A percentile compares a stretch with the other conserved stretches of the same genome.
These are phyloP conservation scores for Pristionchus mayeri DNA, from an alignment of 2,888 invertebrate genomes.

Conservation along the genomic window DNA sequence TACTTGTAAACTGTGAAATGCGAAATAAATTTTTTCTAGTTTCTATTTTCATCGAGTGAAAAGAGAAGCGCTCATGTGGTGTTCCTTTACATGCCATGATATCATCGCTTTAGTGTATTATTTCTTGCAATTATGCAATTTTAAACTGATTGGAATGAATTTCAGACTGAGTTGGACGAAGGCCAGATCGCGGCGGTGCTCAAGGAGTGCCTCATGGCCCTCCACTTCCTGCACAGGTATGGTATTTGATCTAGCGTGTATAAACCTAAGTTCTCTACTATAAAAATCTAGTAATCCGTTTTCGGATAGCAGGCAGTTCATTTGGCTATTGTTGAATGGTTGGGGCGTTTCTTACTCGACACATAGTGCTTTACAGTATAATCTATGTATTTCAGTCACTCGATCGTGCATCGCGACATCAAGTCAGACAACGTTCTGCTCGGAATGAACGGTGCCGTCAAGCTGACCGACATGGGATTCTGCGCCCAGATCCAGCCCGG, in stretches of 20 bases:
- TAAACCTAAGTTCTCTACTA: no score
- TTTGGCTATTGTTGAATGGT: not conserved
- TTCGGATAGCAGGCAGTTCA: not conserved
- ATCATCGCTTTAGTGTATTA: no score
- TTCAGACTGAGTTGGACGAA: slow-evolving; percentile 87
- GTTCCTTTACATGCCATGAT: no score
- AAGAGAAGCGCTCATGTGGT: no score
- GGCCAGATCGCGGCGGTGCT: slow-evolving; percentile 96
- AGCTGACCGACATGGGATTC: slow-evolving; percentile 90
- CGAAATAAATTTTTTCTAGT: no score
- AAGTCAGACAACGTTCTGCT: slow-evolving; percentile 97
- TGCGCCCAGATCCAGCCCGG: slow-evolving; percentile 96
- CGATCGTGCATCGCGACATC: slow-evolving; percentile 94
- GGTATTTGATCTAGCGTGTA: slow-evolving; percentile 49
- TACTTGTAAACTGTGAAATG: no score
- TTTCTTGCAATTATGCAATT: no score
- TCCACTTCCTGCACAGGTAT: slow-evolving; percentile 86
- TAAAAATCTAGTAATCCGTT: not conserved
- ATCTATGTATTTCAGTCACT: slow-evolving; percentile 79
- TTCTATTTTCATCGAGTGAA: no score
- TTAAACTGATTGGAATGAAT: no score
- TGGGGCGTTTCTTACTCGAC: no score
- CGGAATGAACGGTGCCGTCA: slow-evolving; percentile 83
- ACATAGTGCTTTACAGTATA: no score
- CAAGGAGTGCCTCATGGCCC: slow-evolving; percentile 88